Evolutionary conservation across 2,797 vertebrate species (phyloP), one percentile per base, ranked within the genome.

Genomic region (Rhinella marina): DNA sequence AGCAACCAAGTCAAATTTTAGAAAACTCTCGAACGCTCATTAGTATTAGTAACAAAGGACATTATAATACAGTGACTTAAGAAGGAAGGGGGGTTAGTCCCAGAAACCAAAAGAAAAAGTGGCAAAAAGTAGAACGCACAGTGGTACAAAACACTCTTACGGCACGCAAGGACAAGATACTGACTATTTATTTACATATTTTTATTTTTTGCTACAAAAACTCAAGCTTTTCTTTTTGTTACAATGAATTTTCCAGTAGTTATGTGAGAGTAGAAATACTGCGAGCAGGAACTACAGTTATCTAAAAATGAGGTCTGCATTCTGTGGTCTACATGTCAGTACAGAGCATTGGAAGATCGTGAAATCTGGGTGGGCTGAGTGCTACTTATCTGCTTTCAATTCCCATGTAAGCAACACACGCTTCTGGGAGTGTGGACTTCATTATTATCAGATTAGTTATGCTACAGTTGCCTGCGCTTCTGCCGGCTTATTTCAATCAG

Each of bases 381-480:
- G 56, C 48, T 76, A 73, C 79, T 78, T 83, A 78, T 82, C 80
- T 29, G 23, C 61, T 27, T 86, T 86, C 52, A 86, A 79, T 72
- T 79, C 81, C 80, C 82, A 72, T 90, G 91, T 19, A 85, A 85
- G 19, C 81, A 48, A 64, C 0, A 32, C 0, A 19, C 52, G n/a
- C 82, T 80, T 70, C 29, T 68, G 2, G 76, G 87, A 91, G 82
- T 88, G 82, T 90, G 91, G 90, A 52, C 84, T 84, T 89, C 88
- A 89, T 89, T 89, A 83, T 59, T 70, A 90, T 83, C 89, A 85
- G 92, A 90, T 91, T 32, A 91, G 92, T 88, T 92, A 87, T 90
- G 92, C 92, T 91, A 91, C 86, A 87, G 86, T 90, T 91, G 90
- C 90, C 88, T 84, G 91, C 90, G 90, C 90, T 91, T 92, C 90